Evolutionary conservation across 2,888 invertebrate species (phyloP), one percentile per base, ranked within the genome.

Genomic region (Lycophotia porphyrea): DNA sequence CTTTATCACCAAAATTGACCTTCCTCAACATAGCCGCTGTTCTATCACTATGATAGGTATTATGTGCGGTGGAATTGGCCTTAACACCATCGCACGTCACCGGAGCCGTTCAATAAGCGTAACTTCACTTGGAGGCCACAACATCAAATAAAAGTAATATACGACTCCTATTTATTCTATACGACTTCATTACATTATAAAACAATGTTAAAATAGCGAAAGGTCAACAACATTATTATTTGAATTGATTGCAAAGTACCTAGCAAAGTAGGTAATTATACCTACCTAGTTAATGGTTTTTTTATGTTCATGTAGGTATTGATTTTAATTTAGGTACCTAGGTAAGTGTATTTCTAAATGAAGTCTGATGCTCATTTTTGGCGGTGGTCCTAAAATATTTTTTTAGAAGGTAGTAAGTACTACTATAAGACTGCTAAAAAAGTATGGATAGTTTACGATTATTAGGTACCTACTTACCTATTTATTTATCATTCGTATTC

Each of bases 1-100:
- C 47, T 21, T 8, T 47, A 36, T 44, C 21, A 24, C 31, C 24
- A 55, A 64, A 67, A 58, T 55, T 49, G 39, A 67, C 67, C 55
- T 74, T 47, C 34, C 75, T 27, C 55, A 55, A 67, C n/a, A 4
- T n/a, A 55, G 8, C 15, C 18, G 15, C 39, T 39, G 34, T 74
- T 63, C 5, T 55, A 47, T 44, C 49, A 58, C 49, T 61, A 34
- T 39, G 58, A 15, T 52, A n/a, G n/a, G n/a, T n/a, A n/a, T n/a
- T n/a, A 64, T 21, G 27, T n/a, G 18, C 52, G 36, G 24, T 36
- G 44, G 13, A 15, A 13, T 76, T 64, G 34, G 18, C 47, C 21
- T 39, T 31, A 47, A 44, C 36, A 63, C 15, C 55, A 27, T 55
- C 31, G 21, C 21, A 21, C 27, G 31, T 34, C 27, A 9, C 27